These are phyloP conservation scores for Axis porcinus DNA, from an alignment of 2,113 vertebrate species.

Conservation along the genomic window DNA sequence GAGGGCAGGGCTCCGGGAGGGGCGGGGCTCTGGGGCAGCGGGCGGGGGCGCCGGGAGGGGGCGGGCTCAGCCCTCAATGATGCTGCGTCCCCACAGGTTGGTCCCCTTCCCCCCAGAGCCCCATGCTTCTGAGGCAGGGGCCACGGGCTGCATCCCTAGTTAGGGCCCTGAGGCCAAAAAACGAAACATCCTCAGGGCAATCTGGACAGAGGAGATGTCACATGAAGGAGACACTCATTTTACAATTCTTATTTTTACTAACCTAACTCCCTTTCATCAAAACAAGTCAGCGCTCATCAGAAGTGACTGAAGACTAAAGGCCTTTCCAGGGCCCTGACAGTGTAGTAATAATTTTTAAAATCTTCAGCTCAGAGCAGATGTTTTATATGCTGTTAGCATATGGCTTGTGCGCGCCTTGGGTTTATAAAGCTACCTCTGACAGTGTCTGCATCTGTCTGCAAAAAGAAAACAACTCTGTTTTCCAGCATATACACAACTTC, in stretches of 20 bases:
- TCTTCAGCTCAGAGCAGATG: not conserved
- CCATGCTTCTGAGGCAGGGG: fast-evolving
- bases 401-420: not conserved
- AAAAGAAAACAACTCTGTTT: not conserved
- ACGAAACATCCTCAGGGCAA: not conserved
- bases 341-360: not conserved
- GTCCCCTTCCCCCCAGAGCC: fast-evolving
- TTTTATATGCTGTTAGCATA: not conserved
- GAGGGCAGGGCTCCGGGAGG: too few relatives aligned
- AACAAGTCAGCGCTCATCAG: not conserved
- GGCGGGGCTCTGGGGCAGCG: too few relatives aligned
- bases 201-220: not conserved
- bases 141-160: not conserved
- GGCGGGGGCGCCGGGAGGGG: fast-evolving
- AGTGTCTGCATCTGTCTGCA: not conserved
- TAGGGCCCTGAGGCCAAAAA: not conserved
- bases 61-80: not conserved
- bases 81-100: fast-evolving
- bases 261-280: not conserved
- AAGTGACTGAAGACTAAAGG: not conserved
- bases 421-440: not conserved
- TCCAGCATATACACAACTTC: not conserved
- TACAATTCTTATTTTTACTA: not conserved
- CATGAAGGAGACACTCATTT: not conserved
- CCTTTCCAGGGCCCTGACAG: not conserved